Base-by-base conservation (phyloP, 23 tunicate genomes). In the Trididemnum nubilum region DNA sequence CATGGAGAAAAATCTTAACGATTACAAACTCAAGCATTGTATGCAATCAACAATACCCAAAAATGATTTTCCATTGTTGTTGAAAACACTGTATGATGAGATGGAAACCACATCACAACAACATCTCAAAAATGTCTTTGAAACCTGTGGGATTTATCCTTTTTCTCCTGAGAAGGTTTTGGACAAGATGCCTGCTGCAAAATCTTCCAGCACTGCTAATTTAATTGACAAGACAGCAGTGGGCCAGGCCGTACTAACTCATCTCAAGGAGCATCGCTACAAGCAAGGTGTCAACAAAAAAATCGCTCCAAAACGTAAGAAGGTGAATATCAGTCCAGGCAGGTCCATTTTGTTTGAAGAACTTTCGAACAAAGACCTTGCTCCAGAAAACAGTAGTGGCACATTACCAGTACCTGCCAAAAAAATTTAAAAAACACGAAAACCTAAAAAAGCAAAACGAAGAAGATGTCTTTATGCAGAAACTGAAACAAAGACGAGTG, bases 321-420 rank as follows among this genome's bases (percentile, higher is more conserved):
- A 61, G n/a, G 67, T 61, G 5, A 61, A 61, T 61, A n/a, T 61
- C 5, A 61, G 67, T 61, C 67, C 67, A 61, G 67, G 67, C n/a
- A 22, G 67, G n/a, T 61, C 67, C 18, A 61, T 61, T 61, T 61
- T n/a, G 5, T 61, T 15, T 61, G 29, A 61, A 61, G 67, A 61
- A n/a, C n/a, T 61, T 23, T 61, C 26, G n/a, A 21, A 26, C 67
- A 22, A 61, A 26, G 5, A 61, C 18, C 26, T 21, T 23, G 4
- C n/a, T 44, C 9, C 9, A 44, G 12, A 44, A 44, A 44, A 44
- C n/a, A n/a, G n/a, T n/a, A n/a, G n/a, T n/a, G n/a, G n/a, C n/a
- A n/a, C n/a, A n/a, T n/a, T n/a, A 44, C 54, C 12, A 15, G 15
- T 7, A 44, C 54, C 9, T 15, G 9, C 25, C 28, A 12, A 15